A percentile compares a stretch with the other conserved stretches of the same genome.
Evolutionary conservation across 2,113 vertebrate genomes (phyloP).

Genomic region (Saguinus imperator): DNA sequence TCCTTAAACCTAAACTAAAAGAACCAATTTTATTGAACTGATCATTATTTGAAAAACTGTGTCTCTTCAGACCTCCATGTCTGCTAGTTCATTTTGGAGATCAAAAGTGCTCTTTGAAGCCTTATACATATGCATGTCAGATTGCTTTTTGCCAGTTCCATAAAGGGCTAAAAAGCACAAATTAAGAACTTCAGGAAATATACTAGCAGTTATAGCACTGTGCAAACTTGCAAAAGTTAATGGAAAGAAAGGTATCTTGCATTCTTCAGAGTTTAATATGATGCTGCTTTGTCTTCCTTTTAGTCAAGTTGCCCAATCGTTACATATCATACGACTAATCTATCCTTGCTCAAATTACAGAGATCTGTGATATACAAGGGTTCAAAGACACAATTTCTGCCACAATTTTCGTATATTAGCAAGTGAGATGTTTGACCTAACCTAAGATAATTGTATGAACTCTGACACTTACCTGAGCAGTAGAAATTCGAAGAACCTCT

Average conservation of each 20-base stretch:
- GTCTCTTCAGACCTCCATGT: neutral
- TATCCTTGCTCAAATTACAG: neutral
- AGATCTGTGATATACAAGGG: neutral
- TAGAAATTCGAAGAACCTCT: slow-evolving; percentile 88
- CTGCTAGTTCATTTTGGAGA: neutral
- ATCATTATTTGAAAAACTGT: neutral
- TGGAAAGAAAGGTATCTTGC: neutral
- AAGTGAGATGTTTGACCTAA: neutral
- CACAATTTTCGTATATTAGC: neutral
- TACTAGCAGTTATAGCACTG: neutral
- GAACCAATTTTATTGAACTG: slow-evolving; percentile 19
- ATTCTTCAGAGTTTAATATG: neutral
- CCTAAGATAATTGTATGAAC: neutral
- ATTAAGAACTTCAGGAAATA: neutral
- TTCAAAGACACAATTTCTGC: neutral
- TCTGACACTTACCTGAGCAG: slow-evolving; percentile 87
- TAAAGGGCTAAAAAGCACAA: neutral
- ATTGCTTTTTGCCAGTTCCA: neutral
- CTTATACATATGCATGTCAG: neutral
- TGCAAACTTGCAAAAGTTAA: slow-evolving; percentile 2
- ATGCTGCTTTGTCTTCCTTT: neutral
- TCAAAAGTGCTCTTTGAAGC: neutral
- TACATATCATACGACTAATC: neutral
- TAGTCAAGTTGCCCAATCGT: neutral
- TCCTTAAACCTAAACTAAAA: neutral